Evolutionary conservation across 2,888 invertebrate species (phyloP), one percentile per base, ranked within the genome.

Genomic region (Cylloceria caligata): DNA sequence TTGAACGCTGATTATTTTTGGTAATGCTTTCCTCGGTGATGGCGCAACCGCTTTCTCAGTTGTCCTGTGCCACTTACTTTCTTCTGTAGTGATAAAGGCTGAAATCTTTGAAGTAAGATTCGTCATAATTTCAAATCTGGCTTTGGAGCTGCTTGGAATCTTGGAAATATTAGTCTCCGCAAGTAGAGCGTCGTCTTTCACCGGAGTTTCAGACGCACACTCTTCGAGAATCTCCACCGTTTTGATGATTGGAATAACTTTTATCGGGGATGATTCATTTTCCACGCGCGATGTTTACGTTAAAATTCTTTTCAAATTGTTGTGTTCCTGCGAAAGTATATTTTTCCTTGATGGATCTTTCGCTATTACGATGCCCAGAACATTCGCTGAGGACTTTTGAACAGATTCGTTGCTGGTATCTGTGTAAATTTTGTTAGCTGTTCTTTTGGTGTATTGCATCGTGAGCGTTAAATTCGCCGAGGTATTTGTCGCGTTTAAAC

Each of bases 141-240:
- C 34, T 80, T 92, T 91, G 0, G 92, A 89, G 67, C 91, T 90
- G 42, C 87, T 90, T 0, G 92, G 92, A 1, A 92, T 92, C 57
- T 92, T 92, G 0, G 90, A 90, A 75, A 92, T 92, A 13, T 87
- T 84, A 1, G 88, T 88, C 65, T 92, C 92, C 0, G 86, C 62
- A 1, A 90, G 78, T 2, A 86, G 76, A 67, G 82, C 82, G 0
- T 92, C 91, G 19, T 91, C 88, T 55, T 92, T 92, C 0, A 86
- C 89, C 3, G 92, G 92, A 0, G 92, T 92, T 81, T 92, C 92
- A 49, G 86, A 85, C 0, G 62, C 16, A 16, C 55, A 34, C 1
- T 73, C 83, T 9, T 81, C 68, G 2, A 86, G 47, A 0, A 88
- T 86, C 0, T 73, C 34, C 0, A 83, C 80, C 16, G 86, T 88